Conservation (phyloP, 1,140 invertebrate species). For the Chrysopa pallens region DNA sequence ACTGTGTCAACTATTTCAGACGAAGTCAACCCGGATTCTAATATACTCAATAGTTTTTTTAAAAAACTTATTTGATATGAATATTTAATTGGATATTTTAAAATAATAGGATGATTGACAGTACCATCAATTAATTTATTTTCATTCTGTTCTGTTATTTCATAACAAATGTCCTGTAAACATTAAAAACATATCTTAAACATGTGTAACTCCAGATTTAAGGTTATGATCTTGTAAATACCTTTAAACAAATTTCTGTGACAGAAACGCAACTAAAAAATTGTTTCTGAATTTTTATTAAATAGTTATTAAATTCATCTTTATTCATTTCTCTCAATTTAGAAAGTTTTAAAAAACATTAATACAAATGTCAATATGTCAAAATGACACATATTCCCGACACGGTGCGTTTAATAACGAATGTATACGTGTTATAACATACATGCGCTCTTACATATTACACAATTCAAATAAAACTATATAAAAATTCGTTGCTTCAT, state of each 20-base stretch:
- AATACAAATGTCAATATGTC: too few species aligned
- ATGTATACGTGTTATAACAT: too few species aligned
- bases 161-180: constrained; percentile 10
- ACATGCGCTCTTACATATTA: too few species aligned
- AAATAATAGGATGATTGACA: constrained; percentile 19
- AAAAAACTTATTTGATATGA: constrained; percentile 28
- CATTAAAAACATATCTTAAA: constrained; percentile 5
- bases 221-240: constrained; percentile 7
- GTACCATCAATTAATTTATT: constrained; percentile 22
- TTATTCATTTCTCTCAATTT: too few species aligned
- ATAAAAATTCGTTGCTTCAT: too few species aligned
- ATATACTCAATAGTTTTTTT: constrained; percentile 20
- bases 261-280: constrained; percentile 24
- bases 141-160: constrained; percentile 16
- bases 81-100: constrained; percentile 24
- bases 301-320: too few species aligned
- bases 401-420: too few species aligned
- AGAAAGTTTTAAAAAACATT: too few species aligned
- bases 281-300: constrained; percentile 11
- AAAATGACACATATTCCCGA: too few species aligned
- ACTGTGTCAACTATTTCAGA: constrained; percentile 23
- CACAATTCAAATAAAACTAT: too few species aligned
- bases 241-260: constrained; percentile 17
- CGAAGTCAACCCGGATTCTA: constrained; percentile 20
- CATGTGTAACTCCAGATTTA: background rate